Evolutionary conservation across 1,140 invertebrate genomes (phyloP).

Genomic region (Heliconius himera): DNA sequence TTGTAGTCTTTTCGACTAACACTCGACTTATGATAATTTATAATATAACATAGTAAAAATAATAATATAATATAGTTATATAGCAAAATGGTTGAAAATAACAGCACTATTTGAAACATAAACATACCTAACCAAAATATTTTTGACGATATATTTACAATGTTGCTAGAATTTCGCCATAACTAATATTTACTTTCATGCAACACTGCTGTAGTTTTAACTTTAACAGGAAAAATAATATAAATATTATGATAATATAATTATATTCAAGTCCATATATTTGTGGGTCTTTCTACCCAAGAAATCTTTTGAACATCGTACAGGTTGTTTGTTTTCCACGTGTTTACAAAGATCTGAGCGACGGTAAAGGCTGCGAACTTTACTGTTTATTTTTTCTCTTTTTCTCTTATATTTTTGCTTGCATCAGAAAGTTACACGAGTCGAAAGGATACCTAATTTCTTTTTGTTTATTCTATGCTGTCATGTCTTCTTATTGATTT

Average conservation of each 20-base stretch:
- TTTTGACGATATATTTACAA: neutral
- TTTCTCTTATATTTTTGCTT: constrained; percentile 24
- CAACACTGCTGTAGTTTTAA: neutral
- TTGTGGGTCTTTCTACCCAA: neutral
- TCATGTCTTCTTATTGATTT: neutral
- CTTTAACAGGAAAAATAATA: neutral
- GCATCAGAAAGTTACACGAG: constrained; percentile 22
- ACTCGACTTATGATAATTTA: too few relatives aligned
- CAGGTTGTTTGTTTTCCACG: constrained; percentile 19
- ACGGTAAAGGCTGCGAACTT: constrained; percentile 17
- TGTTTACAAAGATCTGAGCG: constrained; percentile 11
- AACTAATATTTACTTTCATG: neutral
- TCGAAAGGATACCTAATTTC: neutral
- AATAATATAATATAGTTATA: too few relatives aligned
- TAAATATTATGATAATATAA: constrained; percentile 16
- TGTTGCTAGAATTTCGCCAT: too few relatives aligned
- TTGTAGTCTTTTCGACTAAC: too few relatives aligned
- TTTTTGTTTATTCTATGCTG: neutral
- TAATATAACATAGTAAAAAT: too few relatives aligned
- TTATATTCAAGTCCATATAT: neutral
- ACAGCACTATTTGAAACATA: neutral
- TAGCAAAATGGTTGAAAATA: too few relatives aligned
- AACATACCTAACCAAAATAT: neutral
- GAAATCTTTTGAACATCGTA: constrained; percentile 7
- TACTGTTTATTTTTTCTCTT: constrained; percentile 18